Conservation (phyloP, 2,797 vertebrate species). For the Balearica regulorum region DNA sequence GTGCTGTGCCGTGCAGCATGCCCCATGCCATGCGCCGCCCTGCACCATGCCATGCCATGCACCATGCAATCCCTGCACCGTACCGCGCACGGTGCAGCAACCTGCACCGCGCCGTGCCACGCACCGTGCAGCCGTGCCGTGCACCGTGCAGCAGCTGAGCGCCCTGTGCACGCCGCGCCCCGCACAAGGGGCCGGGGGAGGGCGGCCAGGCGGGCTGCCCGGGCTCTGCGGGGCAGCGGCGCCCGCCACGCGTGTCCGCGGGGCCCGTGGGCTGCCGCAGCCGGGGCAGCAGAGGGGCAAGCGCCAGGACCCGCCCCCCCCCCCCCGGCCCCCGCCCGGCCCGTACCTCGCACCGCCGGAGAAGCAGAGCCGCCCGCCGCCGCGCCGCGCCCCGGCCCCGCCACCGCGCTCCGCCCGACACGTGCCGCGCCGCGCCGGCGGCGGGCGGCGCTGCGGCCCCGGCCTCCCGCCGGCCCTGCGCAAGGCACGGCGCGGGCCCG, state of each 20-base stretch:
- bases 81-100: neutral
- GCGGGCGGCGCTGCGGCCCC: neutral
- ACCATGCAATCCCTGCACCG: neutral
- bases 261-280: neutral
- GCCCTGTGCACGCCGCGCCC: neutral
- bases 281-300: neutral
- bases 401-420: constrained; percentile 11
- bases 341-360: constrained; percentile 46
- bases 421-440: neutral
- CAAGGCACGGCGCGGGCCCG: neutral
- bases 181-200: neutral
- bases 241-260: neutral
- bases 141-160: neutral
- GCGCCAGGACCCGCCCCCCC: neutral
- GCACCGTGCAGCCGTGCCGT: neutral
- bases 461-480: neutral
- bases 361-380: constrained; percentile 26
- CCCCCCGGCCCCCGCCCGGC: neutral
- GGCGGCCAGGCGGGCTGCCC: neutral
- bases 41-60: neutral
- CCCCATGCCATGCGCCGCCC: neutral
- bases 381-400: neutral
- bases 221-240: neutral
- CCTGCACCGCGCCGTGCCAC: neutral
- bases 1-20: neutral